Evolutionary conservation across 2,888 invertebrate species (phyloP).

Genomic region (Phaedon cochleariae): DNA sequence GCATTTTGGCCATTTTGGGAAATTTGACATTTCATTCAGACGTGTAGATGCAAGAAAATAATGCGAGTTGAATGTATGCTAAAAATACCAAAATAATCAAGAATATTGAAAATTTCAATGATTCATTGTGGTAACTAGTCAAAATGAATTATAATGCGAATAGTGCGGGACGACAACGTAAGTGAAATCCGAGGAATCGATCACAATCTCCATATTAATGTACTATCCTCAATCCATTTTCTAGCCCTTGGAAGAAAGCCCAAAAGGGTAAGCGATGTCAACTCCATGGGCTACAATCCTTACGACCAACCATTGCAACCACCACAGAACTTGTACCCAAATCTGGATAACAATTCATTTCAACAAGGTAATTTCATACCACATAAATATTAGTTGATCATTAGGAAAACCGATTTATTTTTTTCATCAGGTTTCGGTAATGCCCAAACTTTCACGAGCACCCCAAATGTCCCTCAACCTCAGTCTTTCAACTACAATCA

Average conservation of each 20-base stretch:
- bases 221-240: slow-evolving; percentile 40
- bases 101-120: slow-evolving; percentile 15
- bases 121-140: slow-evolving; percentile 7
- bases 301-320: slow-evolving; percentile 45
- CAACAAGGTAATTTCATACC: slow-evolving; percentile 39
- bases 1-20: too few species aligned
- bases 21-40: too few species aligned
- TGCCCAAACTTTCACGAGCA: slow-evolving; percentile 31
- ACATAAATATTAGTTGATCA: background rate
- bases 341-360: slow-evolving; percentile 31
- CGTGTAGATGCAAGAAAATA: too few species aligned
- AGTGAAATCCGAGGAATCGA: slow-evolving; percentile 39
- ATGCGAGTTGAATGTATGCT: too few species aligned
- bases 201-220: slow-evolving; percentile 20
- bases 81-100: too few species aligned
- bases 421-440: slow-evolving; percentile 34
- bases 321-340: slow-evolving; percentile 11
- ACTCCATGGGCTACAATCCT: slow-evolving; percentile 69
- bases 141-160: slow-evolving; percentile 61
- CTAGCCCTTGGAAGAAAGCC: slow-evolving; percentile 65
- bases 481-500: slow-evolving; percentile 40
- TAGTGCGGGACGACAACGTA: slow-evolving; percentile 56
- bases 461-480: slow-evolving; percentile 34
- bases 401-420: background rate
- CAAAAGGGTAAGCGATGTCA: slow-evolving; percentile 75